Base-by-base conservation (phyloP, 2,113 vertebrate species). In the Chauna torquata region DNA sequence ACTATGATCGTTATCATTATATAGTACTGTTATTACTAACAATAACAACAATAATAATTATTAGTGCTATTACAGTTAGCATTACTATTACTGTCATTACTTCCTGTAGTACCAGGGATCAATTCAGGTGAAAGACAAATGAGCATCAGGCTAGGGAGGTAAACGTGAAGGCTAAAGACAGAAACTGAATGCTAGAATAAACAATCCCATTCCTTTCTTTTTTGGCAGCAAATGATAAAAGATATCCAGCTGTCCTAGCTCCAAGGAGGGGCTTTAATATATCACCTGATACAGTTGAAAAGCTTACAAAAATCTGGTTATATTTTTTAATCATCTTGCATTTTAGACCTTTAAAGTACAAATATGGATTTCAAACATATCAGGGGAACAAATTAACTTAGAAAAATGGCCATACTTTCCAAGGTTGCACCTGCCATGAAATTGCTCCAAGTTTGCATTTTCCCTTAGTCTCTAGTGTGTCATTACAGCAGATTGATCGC, bases 301-400 rank as follows among this genome's bases (percentile, higher is more conserved):
- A 93, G 95, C 97, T 98, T 88, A 98, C 96, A 62, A 95, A 98
- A 98, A 98, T 93, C 97, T 61, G 47, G 91, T 98, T 90, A 82
- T 95, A 96, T 98, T 97, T 98, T 98, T 98, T 98, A 98, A 98
- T 98, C 98, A 98, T 77, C 96, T 96, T 88, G 94, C 96, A 87
- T 98, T 98, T 98, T 97, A 97, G 97, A 96, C 95, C 95, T 98
- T 98, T 98, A 98, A 98, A 98, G 97, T 93, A 98, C 98, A 98
- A 98, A 98, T 98, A 98, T 93, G 97, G 98, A 98, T 98, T 97
- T 98, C 98, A 98, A 98, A 97, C 97, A 98, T 98, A 98, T 98
- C 98, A 98, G 96, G 98, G 98, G 98, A 98, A 96, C 98, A 98
- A 98, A 98, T 98, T 98, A 98, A 98, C 96, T 98, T 74, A 95